Conservation (phyloP, 2,888 invertebrate species). For the Phrixothrix hirtus region DNA sequence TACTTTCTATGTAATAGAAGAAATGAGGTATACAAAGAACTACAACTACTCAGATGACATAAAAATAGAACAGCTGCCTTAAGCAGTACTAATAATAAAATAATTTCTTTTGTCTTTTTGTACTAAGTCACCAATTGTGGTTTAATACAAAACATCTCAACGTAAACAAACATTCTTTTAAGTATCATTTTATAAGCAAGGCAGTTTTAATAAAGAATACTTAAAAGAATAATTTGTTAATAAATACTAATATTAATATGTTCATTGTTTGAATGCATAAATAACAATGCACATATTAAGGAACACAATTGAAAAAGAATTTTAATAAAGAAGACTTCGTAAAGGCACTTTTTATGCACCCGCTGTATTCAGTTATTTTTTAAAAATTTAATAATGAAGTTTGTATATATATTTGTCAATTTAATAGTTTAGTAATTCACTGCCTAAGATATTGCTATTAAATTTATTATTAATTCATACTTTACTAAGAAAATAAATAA, state of each 20-base stretch:
- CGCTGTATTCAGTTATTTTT: conserved; percentile 19
- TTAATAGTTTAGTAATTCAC: background rate
- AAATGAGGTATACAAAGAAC: conserved; percentile 32
- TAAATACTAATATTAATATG: too few species aligned
- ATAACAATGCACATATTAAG: too few species aligned
- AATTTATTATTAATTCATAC: conserved; percentile 1
- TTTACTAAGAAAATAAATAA: background rate
- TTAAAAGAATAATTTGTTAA: too few species aligned
- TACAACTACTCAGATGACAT: conserved; percentile 16
- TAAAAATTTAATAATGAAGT: conserved; percentile 2
- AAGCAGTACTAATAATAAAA: conserved; percentile 9
- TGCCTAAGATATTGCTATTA: conserved; percentile 8
- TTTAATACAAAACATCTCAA: too few species aligned
- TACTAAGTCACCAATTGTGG: background rate
- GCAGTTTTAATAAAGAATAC: too few species aligned
- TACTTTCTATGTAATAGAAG: conserved; percentile 23
- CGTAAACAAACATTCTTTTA: too few species aligned
- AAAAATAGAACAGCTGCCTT: conserved; percentile 19
- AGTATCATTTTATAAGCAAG: too few species aligned
- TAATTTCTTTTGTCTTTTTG: background rate
- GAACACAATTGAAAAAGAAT: conserved; percentile 20
- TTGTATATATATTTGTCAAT: too few species aligned
- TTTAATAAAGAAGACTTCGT: conserved; percentile 16
- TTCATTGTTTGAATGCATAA: too few species aligned
- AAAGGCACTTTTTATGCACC: conserved; percentile 33